A percentile compares a stretch with the other conserved stretches of the same genome.
Evolutionary conservation across 2,888 invertebrate genomes (phyloP).

Genomic region (Chloromyia formosa): DNA sequence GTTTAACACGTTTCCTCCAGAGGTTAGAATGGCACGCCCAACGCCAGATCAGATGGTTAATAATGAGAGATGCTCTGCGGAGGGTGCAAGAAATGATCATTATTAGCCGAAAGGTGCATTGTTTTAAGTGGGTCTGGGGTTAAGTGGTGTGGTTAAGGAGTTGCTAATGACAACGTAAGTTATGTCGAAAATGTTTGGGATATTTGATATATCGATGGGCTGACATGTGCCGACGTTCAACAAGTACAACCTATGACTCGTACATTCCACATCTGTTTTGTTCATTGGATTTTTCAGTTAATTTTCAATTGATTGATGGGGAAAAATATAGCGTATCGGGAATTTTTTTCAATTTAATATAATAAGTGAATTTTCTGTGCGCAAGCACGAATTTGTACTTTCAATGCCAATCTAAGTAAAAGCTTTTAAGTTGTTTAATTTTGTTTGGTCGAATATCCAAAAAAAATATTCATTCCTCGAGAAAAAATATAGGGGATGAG

Average conservation of each 20-base stretch:
- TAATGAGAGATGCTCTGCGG: not conserved
- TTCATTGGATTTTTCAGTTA: too few relatives aligned
- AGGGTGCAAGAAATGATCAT: constrained; percentile 32
- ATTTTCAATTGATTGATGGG: too few relatives aligned
- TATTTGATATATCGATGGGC: not conserved
- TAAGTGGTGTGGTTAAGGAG: constrained; percentile 35
- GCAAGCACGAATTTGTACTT: too few relatives aligned
- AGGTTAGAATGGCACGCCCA: not conserved
- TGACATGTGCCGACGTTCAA: constrained; percentile 8
- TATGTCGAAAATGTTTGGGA: constrained; percentile 13
- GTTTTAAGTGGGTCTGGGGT: not conserved
- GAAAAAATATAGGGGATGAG: too few relatives aligned
- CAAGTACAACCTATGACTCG: not conserved
- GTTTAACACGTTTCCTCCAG: constrained; percentile 35
- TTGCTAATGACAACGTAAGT: constrained; percentile 34
- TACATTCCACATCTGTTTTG: constrained; percentile 4
- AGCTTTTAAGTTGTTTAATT: too few relatives aligned
- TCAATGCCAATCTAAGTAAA: too few relatives aligned
- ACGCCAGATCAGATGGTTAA: constrained; percentile 1
- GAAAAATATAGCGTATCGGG: too few relatives aligned
- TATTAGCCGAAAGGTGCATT: constrained; percentile 33
- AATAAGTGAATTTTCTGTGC: too few relatives aligned
- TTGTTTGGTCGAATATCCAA: too few relatives aligned
- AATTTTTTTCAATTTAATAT: too few relatives aligned
- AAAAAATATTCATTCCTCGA: too few relatives aligned